Evolutionary conservation across 2,888 invertebrate genomes (phyloP), one percentile per base, ranked within the genome.

Genomic region (Schizaphis graminum): DNA sequence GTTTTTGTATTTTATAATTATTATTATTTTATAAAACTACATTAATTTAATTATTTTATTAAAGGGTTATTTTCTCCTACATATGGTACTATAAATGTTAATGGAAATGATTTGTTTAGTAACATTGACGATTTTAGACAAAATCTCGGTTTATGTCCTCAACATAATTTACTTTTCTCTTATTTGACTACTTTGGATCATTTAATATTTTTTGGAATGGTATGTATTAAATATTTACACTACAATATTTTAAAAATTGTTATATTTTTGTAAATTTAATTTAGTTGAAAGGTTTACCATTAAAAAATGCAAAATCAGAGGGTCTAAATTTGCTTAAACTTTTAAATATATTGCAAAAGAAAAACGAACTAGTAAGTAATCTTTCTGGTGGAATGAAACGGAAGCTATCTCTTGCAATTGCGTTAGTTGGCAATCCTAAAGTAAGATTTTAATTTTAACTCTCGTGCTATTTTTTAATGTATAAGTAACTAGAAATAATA

Each of bases 351-450:
- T 95, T 95, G 0, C 96, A 97, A 0, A 98, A 98, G 95, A 96
- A 96, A 3, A 95, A 97, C 95, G 96, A 96, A 61, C 96, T 97
- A 95, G 97, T 97, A 0, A 95, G 96, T 49, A 96, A 97, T 91
- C 96, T 99, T 94, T 99, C 99, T 0, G 99, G 99, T 28, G 99
- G 99, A 24, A 99, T 99, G 97, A 98, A 98, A 96, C 97, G 99
- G 92, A 98, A 98, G 95, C 96, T 99, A 87, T 98, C 98, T 90
- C 96, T 99, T 44, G 98, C 97, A 56, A 98, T 98, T 96, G 98
- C 99, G 1, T 96, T 98, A 89, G 97, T 98, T 77, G 98, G 98
- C 0, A 97, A 97, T 95, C 97, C 98, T 28, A 97, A 96, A 95
- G 96, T 96, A 95, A 95, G 95, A 8, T 35, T 67, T 77, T 95